Conservation (phyloP, 2,113 vertebrate genomes). For the Mixornis gularis region DNA sequence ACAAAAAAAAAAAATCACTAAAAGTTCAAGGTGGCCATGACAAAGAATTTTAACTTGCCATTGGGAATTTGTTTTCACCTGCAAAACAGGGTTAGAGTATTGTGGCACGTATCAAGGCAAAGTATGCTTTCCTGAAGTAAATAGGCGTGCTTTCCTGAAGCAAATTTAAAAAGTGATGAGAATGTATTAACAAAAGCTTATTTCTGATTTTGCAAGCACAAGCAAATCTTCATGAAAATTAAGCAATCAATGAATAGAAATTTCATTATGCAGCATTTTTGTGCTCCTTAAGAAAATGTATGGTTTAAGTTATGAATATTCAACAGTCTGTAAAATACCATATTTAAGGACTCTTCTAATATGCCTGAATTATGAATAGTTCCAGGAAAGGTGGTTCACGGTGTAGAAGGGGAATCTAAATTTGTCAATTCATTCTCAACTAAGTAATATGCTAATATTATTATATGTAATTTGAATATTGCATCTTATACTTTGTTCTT, state of each 20-base stretch:
- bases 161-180: not conserved
- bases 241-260: not conserved
- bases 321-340: slow-evolving; percentile 10
- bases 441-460: slow-evolving; percentile 1
- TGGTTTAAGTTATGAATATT: slow-evolving; percentile 42
- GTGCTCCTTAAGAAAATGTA: not conserved
- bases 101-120: not conserved
- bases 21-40: not conserved
- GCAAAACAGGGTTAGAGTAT: not conserved
- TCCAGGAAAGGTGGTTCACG: slow-evolving; percentile 7
- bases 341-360: not conserved
- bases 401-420: not conserved
- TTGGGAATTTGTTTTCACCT: not conserved
- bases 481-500: not conserved
- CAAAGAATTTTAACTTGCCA: not conserved
- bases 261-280: slow-evolving; percentile 2
- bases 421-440: slow-evolving; percentile 1
- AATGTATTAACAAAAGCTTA: not conserved
- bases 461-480: slow-evolving; percentile 12
- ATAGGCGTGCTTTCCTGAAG: not conserved
- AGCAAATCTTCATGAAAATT: slow-evolving; percentile 11
- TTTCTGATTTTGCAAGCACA: slow-evolving; percentile 23
- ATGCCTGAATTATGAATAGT: slow-evolving; percentile 6
- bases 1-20: not conserved
- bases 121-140: not conserved